Evolutionary conservation across 2,113 vertebrate genomes (phyloP).

Genomic region (Enhydra lutris): DNA sequence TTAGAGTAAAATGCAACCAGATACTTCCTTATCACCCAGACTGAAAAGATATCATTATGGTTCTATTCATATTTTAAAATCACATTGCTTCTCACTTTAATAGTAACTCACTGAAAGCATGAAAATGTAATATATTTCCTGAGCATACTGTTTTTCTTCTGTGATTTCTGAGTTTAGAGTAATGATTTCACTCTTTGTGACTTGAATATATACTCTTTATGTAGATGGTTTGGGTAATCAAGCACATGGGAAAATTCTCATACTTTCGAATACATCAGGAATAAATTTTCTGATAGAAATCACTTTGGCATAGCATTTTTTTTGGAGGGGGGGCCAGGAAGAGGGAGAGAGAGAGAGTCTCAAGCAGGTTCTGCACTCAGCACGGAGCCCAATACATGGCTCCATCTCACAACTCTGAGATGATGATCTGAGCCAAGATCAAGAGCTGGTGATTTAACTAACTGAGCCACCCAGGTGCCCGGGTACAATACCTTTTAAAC

Average conservation of each 20-base stretch:
- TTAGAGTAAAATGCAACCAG: constrained; percentile 32
- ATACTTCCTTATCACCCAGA: constrained; percentile 48
- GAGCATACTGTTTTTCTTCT: constrained; percentile 58
- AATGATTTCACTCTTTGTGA: constrained; percentile 46
- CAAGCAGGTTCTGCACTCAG: background rate
- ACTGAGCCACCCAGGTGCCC: background rate
- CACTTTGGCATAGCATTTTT: background rate
- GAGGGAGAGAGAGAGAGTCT: background rate
- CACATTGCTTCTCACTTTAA: constrained; percentile 53
- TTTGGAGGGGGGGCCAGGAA: background rate
- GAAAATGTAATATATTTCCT: constrained; percentile 56
- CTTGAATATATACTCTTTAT: background rate
- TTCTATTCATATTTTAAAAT: constrained; percentile 45
- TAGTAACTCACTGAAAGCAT: constrained; percentile 24
- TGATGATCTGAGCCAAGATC: background rate
- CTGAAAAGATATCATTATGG: constrained; percentile 46
- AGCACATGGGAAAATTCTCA: background rate
- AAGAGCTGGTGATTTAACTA: background rate
- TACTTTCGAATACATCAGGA: background rate
- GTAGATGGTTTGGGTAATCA: background rate
- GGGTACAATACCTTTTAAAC: background rate
- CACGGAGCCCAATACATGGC: background rate
- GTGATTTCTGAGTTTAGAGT: constrained; percentile 15
- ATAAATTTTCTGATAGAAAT: background rate
- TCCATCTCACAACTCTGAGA: background rate